phyloP scores from a whole-genome alignment of 2,797 vertebrate species.

The Tarsius wallacei region DNA sequence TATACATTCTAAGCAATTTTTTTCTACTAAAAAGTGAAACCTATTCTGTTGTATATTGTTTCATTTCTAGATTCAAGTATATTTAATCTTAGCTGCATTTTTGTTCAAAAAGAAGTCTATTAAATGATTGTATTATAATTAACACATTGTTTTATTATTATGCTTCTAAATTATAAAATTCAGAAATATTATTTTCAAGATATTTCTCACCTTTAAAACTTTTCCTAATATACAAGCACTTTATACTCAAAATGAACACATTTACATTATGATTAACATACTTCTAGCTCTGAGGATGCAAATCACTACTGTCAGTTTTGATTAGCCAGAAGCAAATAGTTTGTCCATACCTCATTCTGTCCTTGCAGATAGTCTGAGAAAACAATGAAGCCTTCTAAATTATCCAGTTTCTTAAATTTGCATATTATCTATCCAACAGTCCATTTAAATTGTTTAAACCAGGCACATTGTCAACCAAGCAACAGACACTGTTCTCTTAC shows the following conservation, averaged over 20 bases:
- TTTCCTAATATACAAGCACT: neutral
- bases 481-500: neutral
- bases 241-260: neutral
- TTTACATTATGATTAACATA: conserved; percentile 44
- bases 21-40: conserved; percentile 65
- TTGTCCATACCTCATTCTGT: neutral
- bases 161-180: conserved; percentile 44
- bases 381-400: conserved; percentile 31
- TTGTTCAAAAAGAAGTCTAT: conserved; percentile 19
- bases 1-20: conserved; percentile 36
- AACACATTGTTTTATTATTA: conserved; percentile 42
- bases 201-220: neutral
- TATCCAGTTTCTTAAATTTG: neutral
- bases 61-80: conserved; percentile 54
- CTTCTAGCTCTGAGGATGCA: neutral
- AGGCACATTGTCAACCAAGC: neutral
- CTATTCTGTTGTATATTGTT: conserved; percentile 60
- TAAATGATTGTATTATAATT: conserved; percentile 69
- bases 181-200: conserved; percentile 21
- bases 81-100: conserved; percentile 75
- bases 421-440: neutral
- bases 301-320: conserved; percentile 56
- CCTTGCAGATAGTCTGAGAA: conserved; percentile 34
- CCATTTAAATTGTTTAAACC: conserved; percentile 23
- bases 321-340: conserved; percentile 62